These are phyloP conservation scores for Sebastolobus alascanus DNA, from an alignment of 2,797 vertebrate species.

Conservation along the genomic window DNA sequence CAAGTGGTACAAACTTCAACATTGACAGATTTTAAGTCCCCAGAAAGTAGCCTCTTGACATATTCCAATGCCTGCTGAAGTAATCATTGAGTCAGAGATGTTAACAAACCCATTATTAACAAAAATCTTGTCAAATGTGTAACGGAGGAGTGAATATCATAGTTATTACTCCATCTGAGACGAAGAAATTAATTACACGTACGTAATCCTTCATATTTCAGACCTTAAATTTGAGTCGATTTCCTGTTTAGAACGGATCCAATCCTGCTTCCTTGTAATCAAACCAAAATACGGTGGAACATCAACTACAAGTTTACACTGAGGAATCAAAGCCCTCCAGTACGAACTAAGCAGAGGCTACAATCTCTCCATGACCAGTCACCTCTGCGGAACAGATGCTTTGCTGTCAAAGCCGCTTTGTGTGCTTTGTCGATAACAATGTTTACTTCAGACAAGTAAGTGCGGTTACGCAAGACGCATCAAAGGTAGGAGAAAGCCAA, in stretches of 20 bases:
- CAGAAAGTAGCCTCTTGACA: background rate
- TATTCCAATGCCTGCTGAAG: background rate
- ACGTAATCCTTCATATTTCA: background rate
- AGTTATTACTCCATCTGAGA: background rate
- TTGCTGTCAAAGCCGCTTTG: constrained; percentile 54
- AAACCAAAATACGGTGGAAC: constrained; percentile 6
- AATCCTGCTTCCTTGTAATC: background rate
- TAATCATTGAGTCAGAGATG: background rate
- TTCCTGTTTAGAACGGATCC: constrained; percentile 27
- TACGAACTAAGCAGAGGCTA: constrained; percentile 24
- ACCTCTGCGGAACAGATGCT: constrained; percentile 13
- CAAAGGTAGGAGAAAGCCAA: constrained; percentile 21
- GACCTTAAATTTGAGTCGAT: constrained; percentile 6
- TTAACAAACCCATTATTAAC: background rate
- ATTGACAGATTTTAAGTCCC: background rate
- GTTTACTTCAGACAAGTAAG: constrained; percentile 34
- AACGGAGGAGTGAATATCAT: background rate
- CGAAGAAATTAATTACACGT: background rate
- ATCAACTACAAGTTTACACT: constrained; percentile 26
- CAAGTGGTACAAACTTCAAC: background rate
- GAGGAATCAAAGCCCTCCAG: constrained; percentile 47
- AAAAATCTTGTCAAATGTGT: background rate
- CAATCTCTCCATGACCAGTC: too few relatives aligned
- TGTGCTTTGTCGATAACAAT: constrained; percentile 20
- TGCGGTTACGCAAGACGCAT: constrained; percentile 2